These are phyloP conservation scores for Cinclus cinclus DNA, from an alignment of 2,113 vertebrate genomes.

Conservation along the genomic window DNA sequence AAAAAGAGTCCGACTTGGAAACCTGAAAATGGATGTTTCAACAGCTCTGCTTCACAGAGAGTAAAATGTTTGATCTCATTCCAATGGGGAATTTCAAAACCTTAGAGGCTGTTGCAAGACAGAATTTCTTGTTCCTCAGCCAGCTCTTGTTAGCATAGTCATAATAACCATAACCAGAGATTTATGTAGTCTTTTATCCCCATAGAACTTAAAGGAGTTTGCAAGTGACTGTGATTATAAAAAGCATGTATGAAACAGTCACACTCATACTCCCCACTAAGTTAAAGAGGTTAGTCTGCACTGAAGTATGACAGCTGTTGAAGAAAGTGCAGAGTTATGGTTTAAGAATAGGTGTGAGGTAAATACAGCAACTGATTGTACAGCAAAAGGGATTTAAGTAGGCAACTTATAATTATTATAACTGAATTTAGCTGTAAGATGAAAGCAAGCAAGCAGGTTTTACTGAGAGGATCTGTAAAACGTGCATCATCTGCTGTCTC, in stretches of 20 bases:
- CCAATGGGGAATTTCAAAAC: background rate
- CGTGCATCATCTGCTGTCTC: background rate
- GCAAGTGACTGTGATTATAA: background rate
- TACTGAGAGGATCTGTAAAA: background rate
- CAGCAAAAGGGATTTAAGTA: background rate
- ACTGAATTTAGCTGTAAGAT: background rate
- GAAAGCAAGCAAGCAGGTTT: background rate
- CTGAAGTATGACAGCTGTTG: background rate
- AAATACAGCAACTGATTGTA: background rate
- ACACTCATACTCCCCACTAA: background rate
- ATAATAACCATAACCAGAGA: conserved; percentile 42
- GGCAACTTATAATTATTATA: background rate
- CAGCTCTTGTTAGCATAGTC: conserved; percentile 1
- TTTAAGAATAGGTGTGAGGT: background rate
- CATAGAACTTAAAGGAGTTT: background rate
- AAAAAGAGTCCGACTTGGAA: background rate
- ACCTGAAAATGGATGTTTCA: background rate
- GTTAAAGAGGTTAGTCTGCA: background rate
- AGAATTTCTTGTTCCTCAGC: conserved; percentile 10
- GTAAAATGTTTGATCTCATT: background rate
- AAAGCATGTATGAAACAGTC: background rate
- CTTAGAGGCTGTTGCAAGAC: background rate
- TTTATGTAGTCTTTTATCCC: conserved; percentile 13
- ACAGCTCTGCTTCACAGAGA: background rate
- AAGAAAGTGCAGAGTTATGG: background rate